Evolutionary conservation across 2,888 invertebrate genomes (phyloP), one percentile per base, ranked within the genome.

Genomic region (Gisinianus flammeolus): DNA sequence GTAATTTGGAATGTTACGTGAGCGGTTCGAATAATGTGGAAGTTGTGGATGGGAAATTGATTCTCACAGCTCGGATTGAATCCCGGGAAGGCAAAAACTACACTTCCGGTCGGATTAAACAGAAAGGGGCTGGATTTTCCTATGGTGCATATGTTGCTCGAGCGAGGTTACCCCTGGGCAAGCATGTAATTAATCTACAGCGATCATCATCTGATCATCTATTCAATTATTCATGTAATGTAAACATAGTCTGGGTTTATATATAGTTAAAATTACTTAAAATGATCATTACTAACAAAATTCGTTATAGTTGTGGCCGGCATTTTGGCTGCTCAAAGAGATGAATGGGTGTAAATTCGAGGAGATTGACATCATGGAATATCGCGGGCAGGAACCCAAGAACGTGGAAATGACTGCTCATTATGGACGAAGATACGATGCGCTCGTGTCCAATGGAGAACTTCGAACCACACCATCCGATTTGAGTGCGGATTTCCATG

Each of bases 291-390:
- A n/a, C n/a, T n/a, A n/a, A n/a, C n/a, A n/a, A n/a, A n/a, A n/a
- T n/a, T n/a, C n/a, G n/a, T n/a, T n/a, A n/a, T n/a, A n/a, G n/a
- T 52, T 83, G 1, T 84, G 84, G 83, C 74, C 74, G 28, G 75
- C 74, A 2, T 35, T 78, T 28, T 75, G 78, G 78, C 24, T 71
- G 26, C 26, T 77, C 28, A 66, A 71, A n/a, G 54, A 78, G 22
- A 31, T n/a, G 8, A n/a, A 66, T 30, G n/a, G n/a, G n/a, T 84
- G 84, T 56, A 81, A 82, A 6, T 84, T 82, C 62, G 84, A 84
- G 35, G 84, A 84, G 76, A 83, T 84, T 44, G 84, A 84, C 75
- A 83, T 84, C 58, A 82, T 82, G 22, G 84, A 84, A 70, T 84
- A 81, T 44, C 68, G 84, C 26, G 84, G 84, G 10, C 81, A 84